Evolutionary conservation across 2,113 vertebrate genomes (phyloP), one percentile per base, ranked within the genome.

Genomic region (Sarotherodon lohbergeri): DNA sequence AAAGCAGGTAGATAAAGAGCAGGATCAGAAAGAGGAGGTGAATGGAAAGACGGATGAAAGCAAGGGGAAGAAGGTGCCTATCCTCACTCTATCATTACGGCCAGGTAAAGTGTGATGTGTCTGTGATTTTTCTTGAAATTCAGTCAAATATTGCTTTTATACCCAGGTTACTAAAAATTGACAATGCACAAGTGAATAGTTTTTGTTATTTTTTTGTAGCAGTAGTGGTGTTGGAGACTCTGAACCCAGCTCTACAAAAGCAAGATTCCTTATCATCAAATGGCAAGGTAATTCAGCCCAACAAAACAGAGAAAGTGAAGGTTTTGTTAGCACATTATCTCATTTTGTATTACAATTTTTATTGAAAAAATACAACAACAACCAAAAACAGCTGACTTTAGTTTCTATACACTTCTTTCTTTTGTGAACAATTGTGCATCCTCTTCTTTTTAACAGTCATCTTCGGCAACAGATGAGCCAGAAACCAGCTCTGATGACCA

Each of bases 221-320:
- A 96, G 96, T 97, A 43, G 96, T 97, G 4, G 91, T 97, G 66
- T 87, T 97, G 90, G 96, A 97, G 90, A 87, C 89, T 48, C 88
- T 96, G 80, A 96, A 95, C 59, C 48, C 94, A 24, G 88, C 89
- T 66, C 80, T 92, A 36, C 92, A 95, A 66, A 95, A 86, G 19
- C 83, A 92, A 29, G 93, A 96, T 43, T 80, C 86, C 4, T 68
- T 84, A 36, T 73, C 89, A 4, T 86, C 90, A 12, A 91, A 94
- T 13, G 87, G 81, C 13, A 93, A 93, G 89, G 93, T 94, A 87
- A 48, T 14, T 27, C 7, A 34, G 52, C 6, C 19, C 55, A 68
- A 52, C 14, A 39, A 17, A 24, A 36, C 5, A 50, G n/a, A 76
- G 2, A 59, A 48, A 7, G 4, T 78, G 52, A 17, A 43, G 54